Evolutionary conservation across 2,888 invertebrate genomes (phyloP).

Genomic region (Tigriopus californicus): DNA sequence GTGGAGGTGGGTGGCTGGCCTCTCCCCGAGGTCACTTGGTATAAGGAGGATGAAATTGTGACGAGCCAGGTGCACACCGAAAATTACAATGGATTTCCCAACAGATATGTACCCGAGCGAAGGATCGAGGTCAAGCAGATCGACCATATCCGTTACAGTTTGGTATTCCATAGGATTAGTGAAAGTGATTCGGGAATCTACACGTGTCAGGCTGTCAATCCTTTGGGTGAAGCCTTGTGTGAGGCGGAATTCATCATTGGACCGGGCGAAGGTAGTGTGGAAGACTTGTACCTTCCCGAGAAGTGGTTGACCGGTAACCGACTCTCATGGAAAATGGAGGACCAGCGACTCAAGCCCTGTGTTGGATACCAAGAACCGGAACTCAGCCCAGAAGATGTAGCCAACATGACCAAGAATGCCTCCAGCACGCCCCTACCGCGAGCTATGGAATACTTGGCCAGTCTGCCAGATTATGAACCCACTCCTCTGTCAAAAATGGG

Average conservation of each 20-base stretch:
- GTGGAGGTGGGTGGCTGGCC: conserved; percentile 16
- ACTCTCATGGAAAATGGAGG: conserved; percentile 12
- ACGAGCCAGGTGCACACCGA: conserved; percentile 6
- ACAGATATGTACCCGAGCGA: conserved; percentile 11
- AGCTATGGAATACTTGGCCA: conserved; percentile 9
- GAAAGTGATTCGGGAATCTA: conserved; percentile 7
- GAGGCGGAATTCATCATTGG: conserved; percentile 11
- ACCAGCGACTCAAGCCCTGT: not conserved
- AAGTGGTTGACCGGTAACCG: conserved; percentile 8
- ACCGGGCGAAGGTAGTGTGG: not conserved
- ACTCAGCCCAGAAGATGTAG: conserved; percentile 2
- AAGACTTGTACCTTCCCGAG: conserved; percentile 9
- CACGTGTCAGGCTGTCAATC: conserved; percentile 6
- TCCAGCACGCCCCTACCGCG: conserved; percentile 1
- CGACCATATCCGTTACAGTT: conserved; percentile 12
- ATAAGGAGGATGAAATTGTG: conserved; percentile 13
- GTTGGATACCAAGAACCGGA: conserved; percentile 1
- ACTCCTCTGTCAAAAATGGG: not conserved
- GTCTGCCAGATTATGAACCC: conserved; percentile 9
- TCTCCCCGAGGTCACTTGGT: conserved; percentile 13
- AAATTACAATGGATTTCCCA: conserved; percentile 10
- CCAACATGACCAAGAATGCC: conserved; percentile 1
- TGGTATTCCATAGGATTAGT: conserved; percentile 2
- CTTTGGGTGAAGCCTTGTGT: conserved; percentile 14
- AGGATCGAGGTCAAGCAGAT: conserved; percentile 10